Conservation (phyloP, 1,140 invertebrate species). For the Drosophila pallidifrons region DNA sequence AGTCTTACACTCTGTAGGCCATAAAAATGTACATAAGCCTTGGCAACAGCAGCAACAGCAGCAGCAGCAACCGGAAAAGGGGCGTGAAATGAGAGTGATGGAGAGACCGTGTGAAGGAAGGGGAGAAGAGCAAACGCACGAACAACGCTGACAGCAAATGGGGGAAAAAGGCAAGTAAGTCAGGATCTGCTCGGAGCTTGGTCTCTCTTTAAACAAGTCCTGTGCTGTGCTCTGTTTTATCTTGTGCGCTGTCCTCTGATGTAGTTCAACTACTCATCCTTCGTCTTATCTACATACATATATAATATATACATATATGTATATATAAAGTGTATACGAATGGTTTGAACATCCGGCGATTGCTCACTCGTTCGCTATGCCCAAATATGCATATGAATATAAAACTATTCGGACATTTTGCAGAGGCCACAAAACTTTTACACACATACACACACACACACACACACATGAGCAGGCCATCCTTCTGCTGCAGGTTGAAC, state of each 20-base stretch:
- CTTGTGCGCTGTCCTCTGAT: too few species aligned
- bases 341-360: constrained; percentile 34
- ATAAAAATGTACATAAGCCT: constrained; percentile 68
- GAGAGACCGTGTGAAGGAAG: background rate
- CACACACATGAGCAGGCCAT: background rate
- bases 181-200: background rate
- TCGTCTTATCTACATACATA: too few species aligned
- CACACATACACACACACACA: constrained; percentile 35
- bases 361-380: constrained; percentile 41
- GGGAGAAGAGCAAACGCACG: background rate
- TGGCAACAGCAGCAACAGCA: constrained; percentile 26
- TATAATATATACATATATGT: too few species aligned
- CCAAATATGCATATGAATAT: constrained; percentile 80
- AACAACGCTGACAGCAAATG: constrained; percentile 15
- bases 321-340: too few species aligned
- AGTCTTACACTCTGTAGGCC: constrained; percentile 36
- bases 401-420: constrained; percentile 71
- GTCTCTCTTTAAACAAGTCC: constrained; percentile 65
- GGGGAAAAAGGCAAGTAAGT: constrained; percentile 30
- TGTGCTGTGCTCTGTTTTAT: too few species aligned
- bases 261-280: too few species aligned
- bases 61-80: constrained; percentile 25
- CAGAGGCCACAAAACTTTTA: constrained; percentile 51
- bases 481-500: too few species aligned
- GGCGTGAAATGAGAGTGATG: constrained; percentile 18